Evolutionary conservation across 1,140 invertebrate genomes (phyloP).

Genomic region (Lordiphosa collinella): DNA sequence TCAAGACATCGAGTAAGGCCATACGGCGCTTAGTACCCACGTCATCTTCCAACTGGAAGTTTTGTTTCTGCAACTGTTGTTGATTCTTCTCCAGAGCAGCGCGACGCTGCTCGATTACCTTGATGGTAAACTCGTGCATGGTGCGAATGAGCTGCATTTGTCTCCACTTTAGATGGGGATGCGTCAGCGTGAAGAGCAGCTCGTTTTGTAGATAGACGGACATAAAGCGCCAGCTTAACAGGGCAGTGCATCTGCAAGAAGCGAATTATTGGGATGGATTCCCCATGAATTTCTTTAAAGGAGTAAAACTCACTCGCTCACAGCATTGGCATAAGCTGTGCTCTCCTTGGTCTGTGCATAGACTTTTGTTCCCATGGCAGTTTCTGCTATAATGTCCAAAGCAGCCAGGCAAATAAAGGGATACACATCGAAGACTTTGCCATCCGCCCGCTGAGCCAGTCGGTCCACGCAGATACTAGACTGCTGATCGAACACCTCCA

Average conservation of each 20-base stretch:
- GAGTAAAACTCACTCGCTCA: constrained; percentile 82
- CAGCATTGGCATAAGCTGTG: constrained; percentile 86
- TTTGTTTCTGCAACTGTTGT: background rate
- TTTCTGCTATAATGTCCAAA: constrained; percentile 83
- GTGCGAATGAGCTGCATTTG: constrained; percentile 82
- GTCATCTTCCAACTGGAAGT: constrained; percentile 8
- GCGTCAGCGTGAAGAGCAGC: constrained; percentile 60
- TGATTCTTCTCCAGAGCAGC: constrained; percentile 38
- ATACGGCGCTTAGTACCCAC: constrained; percentile 80
- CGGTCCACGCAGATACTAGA: constrained; percentile 84
- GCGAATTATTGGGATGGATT: background rate
- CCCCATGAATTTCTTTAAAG: no score
- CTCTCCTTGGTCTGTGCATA: constrained; percentile 85
- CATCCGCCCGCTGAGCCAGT: constrained; percentile 80
- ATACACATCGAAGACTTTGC: constrained; percentile 76
- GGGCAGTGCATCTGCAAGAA: constrained; percentile 41
- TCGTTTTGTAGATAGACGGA: constrained; percentile 43
- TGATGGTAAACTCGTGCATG: constrained; percentile 85
- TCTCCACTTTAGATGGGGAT: constrained; percentile 79
- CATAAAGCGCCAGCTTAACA: constrained; percentile 60
- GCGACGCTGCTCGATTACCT: constrained; percentile 80
- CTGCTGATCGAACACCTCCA: constrained; percentile 88
- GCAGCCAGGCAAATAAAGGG: constrained; percentile 45
- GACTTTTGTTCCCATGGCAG: constrained; percentile 90
- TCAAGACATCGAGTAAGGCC: constrained; percentile 86